Base-by-base conservation (phyloP, 2,888 invertebrate genomes). In the Megaustenia siamemsis region DNA sequence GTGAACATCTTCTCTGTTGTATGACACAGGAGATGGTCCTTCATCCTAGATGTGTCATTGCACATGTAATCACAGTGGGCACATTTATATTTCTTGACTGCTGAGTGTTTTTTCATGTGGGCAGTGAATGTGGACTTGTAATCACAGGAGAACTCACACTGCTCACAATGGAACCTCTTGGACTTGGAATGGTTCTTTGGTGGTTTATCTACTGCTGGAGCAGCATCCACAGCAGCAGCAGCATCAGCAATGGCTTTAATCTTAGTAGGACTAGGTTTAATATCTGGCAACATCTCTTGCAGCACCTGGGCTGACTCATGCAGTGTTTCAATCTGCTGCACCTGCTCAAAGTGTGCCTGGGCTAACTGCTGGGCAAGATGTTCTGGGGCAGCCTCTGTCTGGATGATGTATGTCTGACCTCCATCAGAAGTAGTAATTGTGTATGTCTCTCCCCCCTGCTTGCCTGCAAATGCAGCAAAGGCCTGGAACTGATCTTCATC, bases 1-100 rank as follows among this genome's bases (percentile, higher is more conserved):
- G 45, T 32, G 56, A 76, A 85, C 71, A 68, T 71, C 35, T 76
- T 81, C 53, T 81, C 81, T 43, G 79, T 80, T 18, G 85, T 80
- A 35, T 85, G 85, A 40, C 79, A 80, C 28, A 85, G 40, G 15
- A 85, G 76, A 56, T 85, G 85, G 35, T 85, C 81, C 49, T 85
- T 85, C 81, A 85, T 80, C 21, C 85, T 35, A 12, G 85, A 79
- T n/a, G 81, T 76, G 56, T 76, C 79, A 43, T 79, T 81, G 43
- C 85, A 85, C 76, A 75, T 80, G 60, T 85, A 85, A 18, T 85
- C 85, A 76, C 85, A 85, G 45, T 85, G 81, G 21, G 80, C 80
- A 81, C 85, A 85, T 66, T 85, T 81, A 60, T 80, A 80, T n/a
- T 79, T 79, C n/a, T 85, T 85, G 40, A 80, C 81, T 0, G 45